Evolutionary conservation across 2,113 vertebrate species (phyloP), one percentile per base, ranked within the genome.

Genomic region (Pterocles orientalis): DNA sequence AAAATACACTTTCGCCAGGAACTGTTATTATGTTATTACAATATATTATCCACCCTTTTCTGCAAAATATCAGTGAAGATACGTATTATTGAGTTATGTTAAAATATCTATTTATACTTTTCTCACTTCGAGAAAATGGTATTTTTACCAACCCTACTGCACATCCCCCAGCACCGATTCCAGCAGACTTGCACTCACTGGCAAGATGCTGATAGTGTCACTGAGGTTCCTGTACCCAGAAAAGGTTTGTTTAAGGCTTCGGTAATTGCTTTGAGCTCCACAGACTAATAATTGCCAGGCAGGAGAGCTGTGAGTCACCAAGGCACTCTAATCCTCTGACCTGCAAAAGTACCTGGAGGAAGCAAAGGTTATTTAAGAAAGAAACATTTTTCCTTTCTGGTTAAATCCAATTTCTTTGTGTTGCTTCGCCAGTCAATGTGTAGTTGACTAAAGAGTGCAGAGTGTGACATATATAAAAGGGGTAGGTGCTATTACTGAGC

Each of bases 401-500:
- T 76, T 71, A 57, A 95, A 93, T 26, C 36, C 23, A 24, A 83
- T 92, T 88, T 82, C 92, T 93, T 51, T 47, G 76, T 81, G 82
- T 61, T 41, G 64, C 60, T 41, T 60, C 73, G 50, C 62, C 87
- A 70, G 79, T 87, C 85, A 34, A 16, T 10, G 78, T 47, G 57
- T 4, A 17, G 81, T 82, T 87, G 94, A 45, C 14, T 83, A 73
- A 48, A 75, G 87, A 97, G 85, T 2, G 80, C 93, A n/a, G 82
- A 78, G 72, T 68, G 92, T 93, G 95, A 92, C 86, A 94, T 7
- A 94, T 7, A 60, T 29, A 7, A 39, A 93, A 95, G 95, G 72
- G 80, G 82, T 71, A 50, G 94, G 95, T 96, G 95, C 88, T 86
- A 69, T 90, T 69, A 86, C 83, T 54, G n/a, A 94, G 95, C 90